These are phyloP conservation scores for Stylophora pistillata DNA, from an alignment of 64 coral and sea anemone genomes.

Conservation along the genomic window DNA sequence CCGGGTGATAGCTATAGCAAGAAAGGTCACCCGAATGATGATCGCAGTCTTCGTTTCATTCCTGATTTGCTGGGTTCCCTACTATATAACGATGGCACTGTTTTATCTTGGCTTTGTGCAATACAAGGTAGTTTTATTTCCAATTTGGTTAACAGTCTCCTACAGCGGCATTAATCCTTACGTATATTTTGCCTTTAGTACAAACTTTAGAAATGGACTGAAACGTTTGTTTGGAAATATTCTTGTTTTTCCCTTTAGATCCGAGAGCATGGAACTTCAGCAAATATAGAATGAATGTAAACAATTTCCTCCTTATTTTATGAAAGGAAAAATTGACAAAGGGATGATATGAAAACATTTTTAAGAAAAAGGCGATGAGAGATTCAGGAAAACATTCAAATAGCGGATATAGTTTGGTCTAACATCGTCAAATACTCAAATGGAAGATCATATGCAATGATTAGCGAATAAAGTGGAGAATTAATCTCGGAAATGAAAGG, in stretches of 20 bases:
- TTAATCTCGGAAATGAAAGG: too few relatives aligned
- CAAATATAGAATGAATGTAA: not conserved
- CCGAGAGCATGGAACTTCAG: not conserved
- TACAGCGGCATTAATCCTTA: conserved; percentile 7
- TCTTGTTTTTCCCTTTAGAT: not conserved
- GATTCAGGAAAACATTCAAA: too few relatives aligned
- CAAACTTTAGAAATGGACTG: not conserved
- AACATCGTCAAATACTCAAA: too few relatives aligned
- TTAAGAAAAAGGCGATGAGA: too few relatives aligned
- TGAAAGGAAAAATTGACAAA: too few relatives aligned
- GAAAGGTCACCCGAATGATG: not conserved
- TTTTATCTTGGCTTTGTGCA: not conserved
- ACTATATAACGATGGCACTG: too few relatives aligned
- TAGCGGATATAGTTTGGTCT: too few relatives aligned
- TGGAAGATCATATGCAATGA: too few relatives aligned
- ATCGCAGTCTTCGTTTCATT: not conserved
- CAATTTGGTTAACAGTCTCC: not conserved
- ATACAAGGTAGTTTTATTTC: not conserved
- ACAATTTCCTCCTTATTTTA: too few relatives aligned
- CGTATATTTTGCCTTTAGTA: not conserved
- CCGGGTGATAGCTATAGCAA: not conserved
- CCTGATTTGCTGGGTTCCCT: not conserved
- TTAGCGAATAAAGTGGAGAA: too few relatives aligned
- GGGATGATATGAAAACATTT: too few relatives aligned
- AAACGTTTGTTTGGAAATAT: not conserved